Conservation (phyloP, 2,888 invertebrate species). For the Gandaritis pyraliata region DNA sequence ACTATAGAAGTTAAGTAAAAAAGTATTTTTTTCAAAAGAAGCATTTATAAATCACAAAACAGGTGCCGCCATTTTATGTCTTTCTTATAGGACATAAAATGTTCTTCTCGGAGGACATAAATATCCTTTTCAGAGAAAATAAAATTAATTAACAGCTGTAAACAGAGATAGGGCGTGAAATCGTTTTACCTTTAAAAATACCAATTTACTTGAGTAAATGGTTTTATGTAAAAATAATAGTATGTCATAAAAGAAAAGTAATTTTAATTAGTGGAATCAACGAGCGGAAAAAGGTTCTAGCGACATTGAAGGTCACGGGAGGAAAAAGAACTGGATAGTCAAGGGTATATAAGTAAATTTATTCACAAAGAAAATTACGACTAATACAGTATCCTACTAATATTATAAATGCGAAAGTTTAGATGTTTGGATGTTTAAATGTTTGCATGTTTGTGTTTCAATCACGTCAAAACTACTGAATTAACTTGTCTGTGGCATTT, state of each 20-base stretch:
- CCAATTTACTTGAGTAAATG: conserved; percentile 48
- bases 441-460: too few species aligned
- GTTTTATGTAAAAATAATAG: conserved; percentile 5
- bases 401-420: too few species aligned
- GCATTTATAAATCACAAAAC: conserved; percentile 33
- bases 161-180: conserved; percentile 36
- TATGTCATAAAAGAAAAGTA: conserved; percentile 24
- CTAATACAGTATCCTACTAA: too few species aligned
- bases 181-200: conserved; percentile 39
- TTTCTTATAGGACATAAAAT: conserved; percentile 15
- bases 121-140: conserved; percentile 13
- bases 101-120: background rate
- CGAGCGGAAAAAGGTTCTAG: conserved; percentile 39
- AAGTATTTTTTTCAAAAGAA: too few species aligned
- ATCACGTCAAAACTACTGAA: too few species aligned
- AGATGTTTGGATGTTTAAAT: too few species aligned
- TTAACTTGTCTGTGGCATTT: too few species aligned
- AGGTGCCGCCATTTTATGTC: conserved; percentile 24
- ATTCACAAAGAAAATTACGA: too few species aligned
- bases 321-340: too few species aligned
- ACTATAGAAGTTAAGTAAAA: too few species aligned
- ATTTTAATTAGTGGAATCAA: conserved; percentile 56
- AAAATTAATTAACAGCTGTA: conserved; percentile 37
- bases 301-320: too few species aligned
- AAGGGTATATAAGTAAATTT: too few species aligned